Percentiles rank a stretch among this genome's conserved stretches.
phyloP scores from a whole-genome alignment of 2,888 invertebrate species.

The Xanthia icteritia region DNA sequence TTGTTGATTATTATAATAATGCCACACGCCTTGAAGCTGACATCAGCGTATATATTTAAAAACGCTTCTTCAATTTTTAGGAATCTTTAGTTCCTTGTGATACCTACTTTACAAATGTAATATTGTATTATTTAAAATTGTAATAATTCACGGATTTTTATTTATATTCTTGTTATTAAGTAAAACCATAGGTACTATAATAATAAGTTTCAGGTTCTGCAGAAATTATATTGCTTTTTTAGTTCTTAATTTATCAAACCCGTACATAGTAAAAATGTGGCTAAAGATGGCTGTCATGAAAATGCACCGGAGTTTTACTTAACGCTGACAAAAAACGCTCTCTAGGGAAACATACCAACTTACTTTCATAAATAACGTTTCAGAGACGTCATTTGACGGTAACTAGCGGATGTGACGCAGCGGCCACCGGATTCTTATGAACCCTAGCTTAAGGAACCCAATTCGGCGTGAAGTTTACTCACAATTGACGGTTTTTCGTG shows the following conservation, averaged over 20 bases:
- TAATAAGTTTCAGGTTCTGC: not conserved
- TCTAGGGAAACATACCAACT: too few species aligned
- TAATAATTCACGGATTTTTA: not conserved
- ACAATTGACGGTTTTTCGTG: too few species aligned
- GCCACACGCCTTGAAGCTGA: conserved; percentile 46
- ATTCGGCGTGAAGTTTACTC: too few species aligned
- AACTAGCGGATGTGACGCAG: too few species aligned
- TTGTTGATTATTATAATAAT: conserved; percentile 39
- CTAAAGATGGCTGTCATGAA: too few species aligned
- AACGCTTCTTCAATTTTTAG: conserved; percentile 11
- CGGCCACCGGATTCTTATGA: too few species aligned
- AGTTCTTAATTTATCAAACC: not conserved
- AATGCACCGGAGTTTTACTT: too few species aligned
- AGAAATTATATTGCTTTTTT: too few species aligned
- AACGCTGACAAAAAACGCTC: too few species aligned
- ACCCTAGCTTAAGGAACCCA: too few species aligned
- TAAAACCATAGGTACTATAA: not conserved
- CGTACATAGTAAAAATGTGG: not conserved
- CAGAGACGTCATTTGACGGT: too few species aligned
- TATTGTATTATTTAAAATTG: not conserved
- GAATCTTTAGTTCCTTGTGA: conserved; percentile 9
- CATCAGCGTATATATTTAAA: conserved; percentile 49
- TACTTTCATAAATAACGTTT: too few species aligned
- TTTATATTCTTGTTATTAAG: not conserved
- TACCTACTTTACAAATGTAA: not conserved